Conservation (phyloP, 2,797 vertebrate species). For the Knipowitschia caucasica region DNA sequence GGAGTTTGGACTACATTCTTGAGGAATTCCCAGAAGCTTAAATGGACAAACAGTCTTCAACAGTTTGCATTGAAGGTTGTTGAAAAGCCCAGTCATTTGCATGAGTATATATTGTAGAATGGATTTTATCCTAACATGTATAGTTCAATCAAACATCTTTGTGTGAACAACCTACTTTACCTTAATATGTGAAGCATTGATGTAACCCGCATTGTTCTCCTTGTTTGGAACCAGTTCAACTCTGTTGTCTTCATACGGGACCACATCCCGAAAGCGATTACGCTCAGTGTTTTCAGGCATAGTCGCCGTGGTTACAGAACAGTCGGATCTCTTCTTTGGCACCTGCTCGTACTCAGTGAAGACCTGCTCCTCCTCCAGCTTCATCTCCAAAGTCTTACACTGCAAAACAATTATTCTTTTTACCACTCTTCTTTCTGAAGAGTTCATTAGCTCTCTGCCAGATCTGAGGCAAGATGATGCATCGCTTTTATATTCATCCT, state of each 20-base stretch:
- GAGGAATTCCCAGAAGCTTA: conserved; percentile 63
- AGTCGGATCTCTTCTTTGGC: conserved; percentile 86
- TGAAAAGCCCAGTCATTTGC: not conserved
- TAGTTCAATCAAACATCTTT: not conserved
- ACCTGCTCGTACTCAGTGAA: conserved; percentile 95
- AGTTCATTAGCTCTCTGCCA: too few species aligned
- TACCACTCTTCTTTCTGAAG: not conserved
- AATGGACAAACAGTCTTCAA: conserved; percentile 54
- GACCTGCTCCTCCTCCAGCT: conserved; percentile 90
- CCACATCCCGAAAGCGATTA: conserved; percentile 89
- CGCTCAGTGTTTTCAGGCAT: conserved; percentile 89
- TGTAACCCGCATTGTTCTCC: conserved; percentile 95
- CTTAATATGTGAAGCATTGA: conserved; percentile 96
- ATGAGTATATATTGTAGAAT: not conserved
- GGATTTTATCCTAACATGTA: too few species aligned
- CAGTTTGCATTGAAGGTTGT: conserved; percentile 19
- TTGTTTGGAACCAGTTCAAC: conserved; percentile 95
- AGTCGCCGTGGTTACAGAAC: conserved; percentile 80
- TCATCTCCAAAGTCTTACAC: conserved; percentile 90
- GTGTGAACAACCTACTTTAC: conserved; percentile 56
- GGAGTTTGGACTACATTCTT: conserved; percentile 69
- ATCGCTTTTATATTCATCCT: conserved; percentile 13
- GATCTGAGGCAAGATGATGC: conserved; percentile 11
- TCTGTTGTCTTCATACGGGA: conserved; percentile 93
- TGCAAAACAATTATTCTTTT: conserved; percentile 50